A percentile compares a stretch with the other conserved stretches of the same genome.
phyloP scores from a whole-genome alignment of 1,140 invertebrate species.

The Caenorhabditis tropicalis region DNA sequence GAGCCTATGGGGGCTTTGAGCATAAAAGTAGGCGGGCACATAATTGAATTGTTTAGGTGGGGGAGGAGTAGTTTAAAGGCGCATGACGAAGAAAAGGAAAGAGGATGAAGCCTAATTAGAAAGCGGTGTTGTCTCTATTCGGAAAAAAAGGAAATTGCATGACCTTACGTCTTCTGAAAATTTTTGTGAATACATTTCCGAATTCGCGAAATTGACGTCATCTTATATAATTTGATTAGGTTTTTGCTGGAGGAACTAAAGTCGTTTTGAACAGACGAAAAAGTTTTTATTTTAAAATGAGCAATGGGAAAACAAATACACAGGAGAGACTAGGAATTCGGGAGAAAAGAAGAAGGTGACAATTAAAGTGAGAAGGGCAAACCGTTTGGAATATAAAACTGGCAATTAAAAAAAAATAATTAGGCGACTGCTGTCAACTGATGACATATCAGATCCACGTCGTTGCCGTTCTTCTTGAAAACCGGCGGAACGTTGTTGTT shows the following conservation, averaged over 20 bases:
- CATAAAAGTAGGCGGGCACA: background rate
- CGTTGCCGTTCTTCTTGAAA: slow-evolving; percentile 55
- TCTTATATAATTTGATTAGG: background rate
- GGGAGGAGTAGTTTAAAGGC: slow-evolving; percentile 19
- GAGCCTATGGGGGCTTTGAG: background rate
- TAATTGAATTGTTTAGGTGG: slow-evolving; percentile 1
- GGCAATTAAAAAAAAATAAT: background rate
- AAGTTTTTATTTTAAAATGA: background rate
- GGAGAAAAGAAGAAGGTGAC: background rate
- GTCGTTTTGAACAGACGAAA: background rate
- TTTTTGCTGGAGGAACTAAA: no score
- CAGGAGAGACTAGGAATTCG: background rate
- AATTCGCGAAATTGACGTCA: background rate
- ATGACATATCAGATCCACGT: slow-evolving; percentile 57
- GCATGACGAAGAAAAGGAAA: background rate
- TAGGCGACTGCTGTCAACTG: slow-evolving; percentile 9
- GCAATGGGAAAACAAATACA: background rate
- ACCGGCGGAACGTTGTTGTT: slow-evolving; percentile 50
- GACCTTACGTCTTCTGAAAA: background rate
- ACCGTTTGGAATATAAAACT: slow-evolving; percentile 2
- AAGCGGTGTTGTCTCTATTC: no score
- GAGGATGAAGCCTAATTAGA: background rate
- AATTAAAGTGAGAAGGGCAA: no score
- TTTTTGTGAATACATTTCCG: background rate
- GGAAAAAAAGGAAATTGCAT: slow-evolving; percentile 35